Base-by-base conservation (phyloP, 2,797 vertebrate species). In the Delichon dasypus region DNA sequence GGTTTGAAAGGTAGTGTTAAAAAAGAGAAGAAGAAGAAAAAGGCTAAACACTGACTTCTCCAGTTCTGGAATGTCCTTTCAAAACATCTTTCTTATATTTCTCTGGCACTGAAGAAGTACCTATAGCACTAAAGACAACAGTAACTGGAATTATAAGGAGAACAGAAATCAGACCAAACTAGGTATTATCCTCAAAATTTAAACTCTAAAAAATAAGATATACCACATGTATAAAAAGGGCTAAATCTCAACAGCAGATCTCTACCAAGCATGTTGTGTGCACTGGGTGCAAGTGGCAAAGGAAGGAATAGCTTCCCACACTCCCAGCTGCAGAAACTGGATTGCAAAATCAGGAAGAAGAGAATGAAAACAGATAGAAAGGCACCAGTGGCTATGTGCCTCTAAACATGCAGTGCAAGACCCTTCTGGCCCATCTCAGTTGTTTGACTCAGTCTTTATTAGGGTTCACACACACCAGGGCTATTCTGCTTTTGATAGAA, bases 371-470 rank as follows among this genome's bases (percentile, higher is more conserved):
- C 2, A 3, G 6, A 19, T 29, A 36, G 61, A 60, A 60, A 71
- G 11, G 9, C 22, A 58, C 9, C 12, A 26, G 40, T 15, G 7
- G 2, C 30, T 0, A 0, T 4, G 1, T 17, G 47, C 4, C 8
- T 48, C n/a, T 32, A 15, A 58, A 13, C 4, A 20, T 7, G 4
- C 8, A 18, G 19, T 71, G 17, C n/a, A 67, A 60, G 26, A 57
- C 7, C 5, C 9, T 32, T 9, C 25, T 44, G 25, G 21, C 11
- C 15, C 26, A 16, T 12, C 34, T 60, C n/a, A n/a, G 14, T 21
- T 65, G 47, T 38, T 86, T 55, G 44, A n/a, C 27, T 58, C 30
- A n/a, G 2, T 26, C 40, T 26, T 38, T 47, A 8, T 17, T 34
- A 36, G 16, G 23, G 36, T 23, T 45, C 32, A 32, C 40, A 30